Evolutionary conservation across 2,888 invertebrate species (phyloP), one percentile per base, ranked within the genome.

Genomic region (Seira musarum): DNA sequence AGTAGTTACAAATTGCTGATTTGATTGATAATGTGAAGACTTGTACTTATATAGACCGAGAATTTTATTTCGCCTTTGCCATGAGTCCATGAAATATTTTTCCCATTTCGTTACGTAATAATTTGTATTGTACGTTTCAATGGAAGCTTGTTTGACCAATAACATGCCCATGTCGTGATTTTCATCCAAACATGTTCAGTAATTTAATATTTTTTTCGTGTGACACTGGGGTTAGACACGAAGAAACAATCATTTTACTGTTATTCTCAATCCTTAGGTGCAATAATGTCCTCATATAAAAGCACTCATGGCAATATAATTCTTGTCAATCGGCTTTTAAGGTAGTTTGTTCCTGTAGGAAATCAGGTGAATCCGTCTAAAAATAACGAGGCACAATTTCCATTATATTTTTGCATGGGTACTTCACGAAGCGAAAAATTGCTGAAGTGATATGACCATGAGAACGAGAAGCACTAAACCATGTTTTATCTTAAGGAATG

Each of bases 391-490:
- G 3, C n/a, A 15, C 15, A 21, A 64, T 30, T 22, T n/a, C 25
- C 35, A 63, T 30, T 66, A 66, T 46, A 17, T 5, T 25, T 21
- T 21, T 15, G 65, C 67, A 74, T 67, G 22, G 17, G 53, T 46
- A 21, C 49, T 67, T 67, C 67, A 30, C 71, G 57, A 46, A 72
- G 78, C 72, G 40, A 79, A 35, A 66, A 79, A 79, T 79, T 63
- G 73, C 24, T 35, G 40, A 61, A 46, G 15, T 64, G 30, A 2
- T 8, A 30, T 60, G 80, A 69, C 80, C 80, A 73, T 80, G 80
- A 80, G 72, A 68, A 73, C 74, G 80, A 80, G 17, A 15, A 60
- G 60, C 70, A 60, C n/a, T 80, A 74, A 80, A 60, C 74, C 74
- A 80, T 74, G 70, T 22, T 67, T 75, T 49, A 65, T 80, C 65